Conservation (phyloP, 2,797 vertebrate genomes). For the Prionace glauca region DNA sequence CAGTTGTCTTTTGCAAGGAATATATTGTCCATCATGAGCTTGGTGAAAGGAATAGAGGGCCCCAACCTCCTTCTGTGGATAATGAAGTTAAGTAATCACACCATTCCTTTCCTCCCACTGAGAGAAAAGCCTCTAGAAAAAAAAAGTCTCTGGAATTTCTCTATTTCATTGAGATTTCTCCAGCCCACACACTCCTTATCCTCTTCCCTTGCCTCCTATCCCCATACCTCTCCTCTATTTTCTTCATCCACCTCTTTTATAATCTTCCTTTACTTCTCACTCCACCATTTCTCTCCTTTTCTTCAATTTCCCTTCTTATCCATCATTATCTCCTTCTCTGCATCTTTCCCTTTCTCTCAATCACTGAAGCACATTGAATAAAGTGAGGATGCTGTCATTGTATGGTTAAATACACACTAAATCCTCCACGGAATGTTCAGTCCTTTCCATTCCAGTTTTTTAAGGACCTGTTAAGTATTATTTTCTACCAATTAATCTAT, state of each 20-base stretch:
- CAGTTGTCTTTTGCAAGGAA: not conserved
- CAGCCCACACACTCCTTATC: not conserved
- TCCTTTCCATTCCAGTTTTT: not conserved
- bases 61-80: not conserved
- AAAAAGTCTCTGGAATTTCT: too few species aligned
- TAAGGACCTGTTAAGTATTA: not conserved
- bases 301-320: not conserved
- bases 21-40: not conserved
- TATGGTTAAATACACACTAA: not conserved
- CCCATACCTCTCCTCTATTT: not conserved
- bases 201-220: not conserved
- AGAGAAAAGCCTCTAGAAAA: too few species aligned
- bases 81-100: not conserved
- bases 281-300: not conserved
- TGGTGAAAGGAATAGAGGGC: too few species aligned
- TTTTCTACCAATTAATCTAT: not conserved
- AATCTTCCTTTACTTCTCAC: not conserved
- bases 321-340: not conserved
- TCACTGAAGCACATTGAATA: not conserved
- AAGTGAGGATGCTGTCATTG: not conserved
- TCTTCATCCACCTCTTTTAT: not conserved
- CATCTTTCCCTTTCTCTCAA: not conserved
- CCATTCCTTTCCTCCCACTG: too few species aligned
- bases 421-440: not conserved
- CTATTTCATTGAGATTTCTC: not conserved